Evolutionary conservation across 2,113 vertebrate genomes (phyloP).

Genomic region (Clarias magur): DNA sequence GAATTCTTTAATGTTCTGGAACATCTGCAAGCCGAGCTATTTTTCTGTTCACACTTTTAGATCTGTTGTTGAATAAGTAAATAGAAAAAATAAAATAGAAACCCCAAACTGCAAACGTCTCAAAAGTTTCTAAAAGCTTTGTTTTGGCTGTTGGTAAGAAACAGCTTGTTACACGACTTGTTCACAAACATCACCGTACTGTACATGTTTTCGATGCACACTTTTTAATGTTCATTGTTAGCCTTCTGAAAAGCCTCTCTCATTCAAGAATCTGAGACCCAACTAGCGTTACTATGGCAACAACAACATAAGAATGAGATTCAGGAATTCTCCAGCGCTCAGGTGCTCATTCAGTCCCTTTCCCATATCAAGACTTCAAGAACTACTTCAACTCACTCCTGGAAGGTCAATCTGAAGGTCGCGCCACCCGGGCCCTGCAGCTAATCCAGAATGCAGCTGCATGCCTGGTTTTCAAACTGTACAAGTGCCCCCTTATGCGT

Average conservation of each 20-base stretch:
- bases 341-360: background rate
- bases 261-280: background rate
- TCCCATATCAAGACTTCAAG: background rate
- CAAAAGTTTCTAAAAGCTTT: background rate
- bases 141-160: background rate
- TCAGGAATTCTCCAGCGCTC: background rate
- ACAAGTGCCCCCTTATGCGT: background rate
- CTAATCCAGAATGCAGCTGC: background rate
- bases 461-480: background rate
- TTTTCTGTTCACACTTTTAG: no score
- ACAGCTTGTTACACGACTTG: background rate
- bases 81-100: background rate
- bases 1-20: no score
- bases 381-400: background rate
- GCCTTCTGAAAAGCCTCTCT: background rate
- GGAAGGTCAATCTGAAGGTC: background rate
- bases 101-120: background rate
- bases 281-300: background rate
- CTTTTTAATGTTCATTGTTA: background rate
- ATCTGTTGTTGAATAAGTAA: background rate
- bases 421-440: background rate
- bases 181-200: background rate
- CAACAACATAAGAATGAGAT: background rate
- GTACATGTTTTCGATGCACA: background rate
- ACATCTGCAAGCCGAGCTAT: background rate